Base-by-base conservation (phyloP, 1,140 invertebrate species). In the Drosophila ogumai region DNA sequence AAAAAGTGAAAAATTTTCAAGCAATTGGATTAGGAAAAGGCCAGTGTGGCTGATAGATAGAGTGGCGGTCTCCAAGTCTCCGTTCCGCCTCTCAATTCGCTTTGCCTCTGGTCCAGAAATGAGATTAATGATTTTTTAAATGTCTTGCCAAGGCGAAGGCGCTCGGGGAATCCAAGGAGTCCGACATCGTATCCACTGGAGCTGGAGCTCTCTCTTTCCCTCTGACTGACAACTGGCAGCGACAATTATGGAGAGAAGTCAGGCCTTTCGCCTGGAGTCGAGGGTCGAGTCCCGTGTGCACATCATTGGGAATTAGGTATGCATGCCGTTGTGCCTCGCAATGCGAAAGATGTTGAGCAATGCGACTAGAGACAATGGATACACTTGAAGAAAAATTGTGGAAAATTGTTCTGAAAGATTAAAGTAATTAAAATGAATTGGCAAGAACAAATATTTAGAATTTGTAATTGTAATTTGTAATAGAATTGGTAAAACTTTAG, bases 301-400 rank as follows among this genome's bases (percentile, higher is more conserved):
- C 80, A 87, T 88, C 84, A 82, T 79, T 87, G 76, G 84, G 80
- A 84, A 87, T 87, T 87, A 84, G 85, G 84, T 87, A 87, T 87
- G 84, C 84, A 87, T 84, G 84, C 80, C 84, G 78, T 80, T 74
- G 80, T 64, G 61, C 80, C 66, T 61, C 56, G 65, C 64, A 81
- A 57, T 72, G 63, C 50, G 40, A 75, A 82, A 75, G 68, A 75
- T 86, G 82, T 82, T 79, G 60, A 87, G 84, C 80, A 82, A 87
- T 82, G 82, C 84, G 84, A 54, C 63, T 60, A 75, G 79, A 87
- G 79, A 73, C 75, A 79, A 82, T 65, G 82, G 50, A 15, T 54
- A 50, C 78, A 72, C 78, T 12, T 34, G 3, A 50, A 34, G 40
- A 52, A 57, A 40, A 32, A 31, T 13, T 3, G 10, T 6, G 13